Conservation (phyloP, 2,888 invertebrate genomes). For the Coelopa pilipes region DNA sequence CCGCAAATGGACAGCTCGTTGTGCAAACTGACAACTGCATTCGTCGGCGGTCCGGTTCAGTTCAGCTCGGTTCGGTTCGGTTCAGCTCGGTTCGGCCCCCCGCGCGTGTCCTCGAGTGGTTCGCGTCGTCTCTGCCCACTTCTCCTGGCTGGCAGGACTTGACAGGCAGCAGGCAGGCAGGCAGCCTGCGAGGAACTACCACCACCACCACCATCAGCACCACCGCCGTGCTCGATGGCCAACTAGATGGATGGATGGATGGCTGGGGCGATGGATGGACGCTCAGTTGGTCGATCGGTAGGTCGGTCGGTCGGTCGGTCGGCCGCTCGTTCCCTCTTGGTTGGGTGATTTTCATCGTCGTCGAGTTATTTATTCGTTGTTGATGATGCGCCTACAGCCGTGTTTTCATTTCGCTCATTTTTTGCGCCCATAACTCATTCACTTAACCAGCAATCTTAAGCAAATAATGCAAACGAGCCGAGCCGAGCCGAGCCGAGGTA, state of each 20-base stretch:
- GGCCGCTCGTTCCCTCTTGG: neutral
- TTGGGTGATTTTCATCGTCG: conserved; percentile 36
- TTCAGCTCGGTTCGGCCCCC: too few relatives aligned
- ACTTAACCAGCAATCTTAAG: conserved; percentile 36
- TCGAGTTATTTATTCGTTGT: conserved; percentile 37
- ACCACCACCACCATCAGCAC: conserved; percentile 1
- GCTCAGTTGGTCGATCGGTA: conserved; percentile 5
- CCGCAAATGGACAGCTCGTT: conserved; percentile 42
- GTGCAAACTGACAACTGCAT: conserved; percentile 43
- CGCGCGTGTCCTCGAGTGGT: too few relatives aligned
- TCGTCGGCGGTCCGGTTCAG: conserved; percentile 15
- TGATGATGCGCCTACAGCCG: conserved; percentile 38
- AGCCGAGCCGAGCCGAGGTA: conserved; percentile 17
- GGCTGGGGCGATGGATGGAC: conserved; percentile 2
- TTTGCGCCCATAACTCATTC: conserved; percentile 29
- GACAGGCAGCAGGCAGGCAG: conserved; percentile 6
- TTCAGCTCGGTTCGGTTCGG: too few relatives aligned
- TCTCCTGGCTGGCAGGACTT: conserved; percentile 12
- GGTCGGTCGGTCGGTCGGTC: conserved; percentile 1
- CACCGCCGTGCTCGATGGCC: too few relatives aligned
- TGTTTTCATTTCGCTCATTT: conserved; percentile 23
- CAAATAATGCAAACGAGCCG: conserved; percentile 37
- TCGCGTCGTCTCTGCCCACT: neutral
- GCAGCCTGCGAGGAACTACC: neutral
- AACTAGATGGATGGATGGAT: conserved; percentile 20